Percentiles rank a stretch among this genome's conserved stretches.
Evolutionary conservation across 2,113 vertebrate species (phyloP).

Genomic region (Otocyon megalotis): DNA sequence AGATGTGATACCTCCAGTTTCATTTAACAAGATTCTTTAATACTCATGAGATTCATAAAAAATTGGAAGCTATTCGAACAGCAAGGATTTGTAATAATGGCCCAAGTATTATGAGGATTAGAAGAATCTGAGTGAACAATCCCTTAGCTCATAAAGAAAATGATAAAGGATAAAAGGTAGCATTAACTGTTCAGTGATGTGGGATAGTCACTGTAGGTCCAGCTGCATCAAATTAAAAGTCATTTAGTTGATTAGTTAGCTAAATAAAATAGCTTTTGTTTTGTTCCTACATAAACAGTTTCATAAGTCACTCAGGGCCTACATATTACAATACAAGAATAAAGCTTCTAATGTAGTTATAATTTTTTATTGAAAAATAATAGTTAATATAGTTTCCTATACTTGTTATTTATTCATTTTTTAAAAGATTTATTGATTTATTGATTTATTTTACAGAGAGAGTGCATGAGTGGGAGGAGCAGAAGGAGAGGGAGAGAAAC

Average conservation of each 20-base stretch:
- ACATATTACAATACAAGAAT: neutral
- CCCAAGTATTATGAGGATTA: slow-evolving; percentile 86
- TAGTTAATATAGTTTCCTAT: neutral
- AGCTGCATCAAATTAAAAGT: slow-evolving; percentile 81
- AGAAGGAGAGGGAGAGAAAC: neutral
- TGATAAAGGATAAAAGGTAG: slow-evolving; percentile 82
- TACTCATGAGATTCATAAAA: slow-evolving; percentile 84
- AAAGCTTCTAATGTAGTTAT: neutral
- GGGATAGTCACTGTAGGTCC: slow-evolving; percentile 28
- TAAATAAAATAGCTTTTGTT: neutral
- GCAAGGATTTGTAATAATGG: slow-evolving; percentile 86
- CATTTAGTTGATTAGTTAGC: slow-evolving; percentile 63
- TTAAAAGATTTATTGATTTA: neutral
- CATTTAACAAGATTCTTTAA: slow-evolving; percentile 84
- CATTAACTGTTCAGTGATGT: slow-evolving; percentile 79
- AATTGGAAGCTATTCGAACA: slow-evolving; percentile 83
- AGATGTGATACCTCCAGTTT: slow-evolving; percentile 82
- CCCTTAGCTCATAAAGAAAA: slow-evolving; percentile 87
- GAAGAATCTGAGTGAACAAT: slow-evolving; percentile 86
- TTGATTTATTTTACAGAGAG: neutral
- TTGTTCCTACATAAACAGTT: neutral
- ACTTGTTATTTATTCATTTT: neutral
- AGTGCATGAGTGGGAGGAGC: neutral
- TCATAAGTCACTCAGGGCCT: neutral
- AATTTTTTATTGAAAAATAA: neutral